Base-by-base conservation (phyloP, 2,113 vertebrate genomes). In the Panurus biarmicus region DNA sequence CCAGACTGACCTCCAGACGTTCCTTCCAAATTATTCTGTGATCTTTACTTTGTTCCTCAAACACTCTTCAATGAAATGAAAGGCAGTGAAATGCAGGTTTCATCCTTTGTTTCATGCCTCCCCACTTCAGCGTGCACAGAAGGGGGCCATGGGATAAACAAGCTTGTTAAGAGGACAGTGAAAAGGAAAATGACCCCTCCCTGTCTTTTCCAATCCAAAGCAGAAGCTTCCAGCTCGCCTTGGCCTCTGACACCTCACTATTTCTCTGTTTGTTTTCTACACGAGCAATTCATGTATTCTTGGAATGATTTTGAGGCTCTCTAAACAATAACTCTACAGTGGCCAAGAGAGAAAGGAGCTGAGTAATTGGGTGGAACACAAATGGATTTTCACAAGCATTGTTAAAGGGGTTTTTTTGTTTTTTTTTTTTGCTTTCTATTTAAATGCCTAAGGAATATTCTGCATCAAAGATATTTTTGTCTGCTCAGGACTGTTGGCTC, bases 291-390 rank as follows among this genome's bases (percentile, higher is more conserved):
- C 35, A 29, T n/a, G 50, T 33, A 53, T 57, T 90, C 64, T 25
- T 64, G 67, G 75, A 80, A 90, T 44, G 78, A 56, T 56, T 88
- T 35, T 64, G 44, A 88, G 75, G 13, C 13, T 67, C 33, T 79
- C 58, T 40, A 62, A 89, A 88, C 82, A 95, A 9, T 77, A 79
- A 71, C 65, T 66, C 28, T 60, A 66, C 47, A 66, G 54, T 72
- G 54, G 74, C 62, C 87, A 89, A 62, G 1, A 45, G 45, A 95
- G 50, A 72, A 48, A 94, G 85, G 60, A 81, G 71, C 35, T 62
- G 81, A 94, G 77, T 91, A 94, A 96, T 87, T 78, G 89, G 87
- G 57, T 62, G 44, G 66, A 92, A 89, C 74, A 75, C 42, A 94
- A 94, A 94, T n/a, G 29, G 33, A 94, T 95, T 94, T 94, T 82